Conservation (phyloP, 1,140 invertebrate genomes). For the Zaprionus nigranus region DNA sequence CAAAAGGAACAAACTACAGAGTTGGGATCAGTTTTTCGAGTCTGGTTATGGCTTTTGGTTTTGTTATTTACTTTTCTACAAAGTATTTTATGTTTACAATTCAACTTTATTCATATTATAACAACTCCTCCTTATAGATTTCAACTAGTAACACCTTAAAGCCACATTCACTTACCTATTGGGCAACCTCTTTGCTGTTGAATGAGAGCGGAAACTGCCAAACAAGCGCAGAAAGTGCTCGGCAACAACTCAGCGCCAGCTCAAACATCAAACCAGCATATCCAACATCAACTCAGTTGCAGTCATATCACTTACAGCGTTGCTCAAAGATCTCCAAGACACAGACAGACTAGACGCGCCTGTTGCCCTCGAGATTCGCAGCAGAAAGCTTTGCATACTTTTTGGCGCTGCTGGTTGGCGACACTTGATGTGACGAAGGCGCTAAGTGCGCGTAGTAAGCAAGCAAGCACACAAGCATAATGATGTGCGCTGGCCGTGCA, state of each 20-base stretch:
- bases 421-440: constrained; percentile 62
- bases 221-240: neutral
- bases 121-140: neutral
- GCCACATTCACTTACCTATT: too few relatives aligned
- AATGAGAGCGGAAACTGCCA: too few relatives aligned
- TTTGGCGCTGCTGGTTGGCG: constrained; percentile 14
- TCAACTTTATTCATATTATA: neutral
- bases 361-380: constrained; percentile 6
- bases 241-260: neutral
- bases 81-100: neutral
- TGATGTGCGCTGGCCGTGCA: constrained; percentile 60
- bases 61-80: neutral
- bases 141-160: too few relatives aligned
- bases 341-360: neutral
- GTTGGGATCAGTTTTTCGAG: neutral
- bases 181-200: too few relatives aligned
- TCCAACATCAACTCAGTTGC: neutral
- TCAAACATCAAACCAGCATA: too few relatives aligned
- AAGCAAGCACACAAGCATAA: constrained; percentile 49
- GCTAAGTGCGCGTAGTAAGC: constrained; percentile 12
- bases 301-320: neutral
- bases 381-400: constrained; percentile 49
- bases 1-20: neutral
- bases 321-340: neutral
- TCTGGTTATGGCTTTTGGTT: neutral